Evolutionary conservation across 2,888 invertebrate species (phyloP), one percentile per base, ranked within the genome.

Genomic region (Furcula furcula): DNA sequence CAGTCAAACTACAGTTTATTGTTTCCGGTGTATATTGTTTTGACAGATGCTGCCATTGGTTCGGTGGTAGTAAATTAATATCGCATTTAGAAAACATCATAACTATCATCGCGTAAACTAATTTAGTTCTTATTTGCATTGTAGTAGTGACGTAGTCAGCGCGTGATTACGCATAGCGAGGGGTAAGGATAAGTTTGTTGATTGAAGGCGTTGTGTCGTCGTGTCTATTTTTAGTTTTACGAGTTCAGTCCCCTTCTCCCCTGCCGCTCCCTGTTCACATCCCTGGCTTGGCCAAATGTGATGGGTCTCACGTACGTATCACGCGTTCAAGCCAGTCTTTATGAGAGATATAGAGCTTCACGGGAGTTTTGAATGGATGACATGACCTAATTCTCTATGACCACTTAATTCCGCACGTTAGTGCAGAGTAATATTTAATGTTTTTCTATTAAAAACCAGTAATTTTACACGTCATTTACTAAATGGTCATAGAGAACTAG

Each of bases 201-300:
- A 52, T 54, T 39, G 57, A 59, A 62, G 62, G 65, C 74, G 70
- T 65, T 63, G 67, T 76, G 75, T 76, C 65, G 71, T 64, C 65
- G 65, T 59, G 59, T 76, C 76, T 86, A 86, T 85, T 84, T 86
- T 79, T 81, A 81, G 76, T 74, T 86, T 84, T 83, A 86, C 77
- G 80, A 68, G 83, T 77, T 81, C 77, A 76, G 67, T 80, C 72
- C 78, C 77, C 79, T 68, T 55, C 46, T 53, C 64, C 65, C 60
- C 62, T 38, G 42, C 51, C 47, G 62, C 65, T 66, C 71, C 54
- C 52, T 41, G 46, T 39, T 38, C 28, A 27, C 61, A 66, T 63
- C 65, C 61, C 61, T 51, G 47, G n/a, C 49, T 51, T 41, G 38
- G 40, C 47, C 39, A 42, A 55, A 47, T 57, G 53, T 51, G 53